phyloP scores from a whole-genome alignment of 2,888 invertebrate genomes.

The Ochropleura leucogaster region DNA sequence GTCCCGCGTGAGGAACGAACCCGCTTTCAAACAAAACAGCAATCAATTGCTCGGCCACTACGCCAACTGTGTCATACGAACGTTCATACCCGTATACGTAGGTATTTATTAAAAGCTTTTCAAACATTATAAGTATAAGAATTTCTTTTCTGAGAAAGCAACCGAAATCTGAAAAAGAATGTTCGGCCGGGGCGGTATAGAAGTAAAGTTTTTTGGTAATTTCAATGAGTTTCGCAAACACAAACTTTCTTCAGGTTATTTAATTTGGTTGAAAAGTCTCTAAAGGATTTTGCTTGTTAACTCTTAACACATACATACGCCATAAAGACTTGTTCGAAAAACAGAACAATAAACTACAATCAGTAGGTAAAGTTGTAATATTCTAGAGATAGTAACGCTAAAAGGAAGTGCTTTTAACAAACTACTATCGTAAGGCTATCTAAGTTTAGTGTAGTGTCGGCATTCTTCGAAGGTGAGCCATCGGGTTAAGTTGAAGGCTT shows the following conservation, averaged over 20 bases:
- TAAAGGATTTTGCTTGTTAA: constrained; percentile 64
- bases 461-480: constrained; percentile 72
- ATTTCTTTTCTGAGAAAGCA: constrained; percentile 29
- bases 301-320: constrained; percentile 47
- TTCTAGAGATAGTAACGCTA: constrained; percentile 66
- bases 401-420: constrained; percentile 75
- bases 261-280: constrained; percentile 57
- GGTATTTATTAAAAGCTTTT: constrained; percentile 35
- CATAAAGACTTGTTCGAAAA: constrained; percentile 52
- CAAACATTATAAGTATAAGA: constrained; percentile 16
- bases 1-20: no score
- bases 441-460: constrained; percentile 76
- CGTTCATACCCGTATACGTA: neutral
- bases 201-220: constrained; percentile 61
- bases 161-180: constrained; percentile 50
- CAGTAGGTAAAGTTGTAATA: constrained; percentile 72
- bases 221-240: constrained; percentile 57
- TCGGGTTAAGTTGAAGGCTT: constrained; percentile 72
- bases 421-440: constrained; percentile 79
- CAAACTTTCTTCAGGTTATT: constrained; percentile 61
- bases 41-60: no score
- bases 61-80: no score
- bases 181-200: constrained; percentile 35
- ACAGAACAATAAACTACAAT: constrained; percentile 66
- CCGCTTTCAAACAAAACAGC: no score